Percentiles rank a stretch among this genome's conserved stretches.
Conservation (phyloP, 2,113 vertebrate genomes). For the Xenopus laevis region DNA sequence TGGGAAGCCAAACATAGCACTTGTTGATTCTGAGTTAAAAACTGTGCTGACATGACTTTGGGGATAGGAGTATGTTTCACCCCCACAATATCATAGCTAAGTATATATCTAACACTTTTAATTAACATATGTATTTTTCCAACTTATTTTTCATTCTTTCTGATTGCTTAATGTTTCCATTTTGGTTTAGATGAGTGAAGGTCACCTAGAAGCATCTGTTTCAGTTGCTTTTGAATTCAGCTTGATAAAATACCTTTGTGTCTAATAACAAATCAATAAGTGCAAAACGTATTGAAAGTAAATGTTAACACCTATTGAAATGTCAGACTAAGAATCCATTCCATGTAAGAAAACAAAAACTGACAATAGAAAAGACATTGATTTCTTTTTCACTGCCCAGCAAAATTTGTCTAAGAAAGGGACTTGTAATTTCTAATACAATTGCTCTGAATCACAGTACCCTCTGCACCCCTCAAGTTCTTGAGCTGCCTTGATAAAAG, state of each 20-base stretch:
- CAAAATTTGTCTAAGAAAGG: conserved; percentile 5
- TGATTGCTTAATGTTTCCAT: no score
- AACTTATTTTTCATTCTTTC: no score
- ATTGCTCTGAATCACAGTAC: conserved; percentile 6
- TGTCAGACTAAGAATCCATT: neutral
- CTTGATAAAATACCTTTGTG: neutral
- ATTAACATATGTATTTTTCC: no score
- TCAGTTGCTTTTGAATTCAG: neutral
- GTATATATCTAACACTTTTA: no score
- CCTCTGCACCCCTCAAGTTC: neutral
- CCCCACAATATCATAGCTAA: no score
- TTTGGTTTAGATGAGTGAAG: neutral
- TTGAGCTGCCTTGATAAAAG: conserved; percentile 6
- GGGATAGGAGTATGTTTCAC: no score
- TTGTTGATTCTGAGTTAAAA: no score
- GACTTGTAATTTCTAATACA: neutral
- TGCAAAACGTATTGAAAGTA: neutral
- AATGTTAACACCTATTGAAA: neutral
- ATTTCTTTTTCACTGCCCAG: neutral
- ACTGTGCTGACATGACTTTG: no score
- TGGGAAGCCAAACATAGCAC: no score
- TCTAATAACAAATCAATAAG: conserved; percentile 9
- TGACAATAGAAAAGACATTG: neutral
- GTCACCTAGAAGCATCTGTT: neutral
- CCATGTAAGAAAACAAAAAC: neutral